phyloP scores from a whole-genome alignment of 2,113 vertebrate genomes.

The Dicerorhinus sumatrensis region DNA sequence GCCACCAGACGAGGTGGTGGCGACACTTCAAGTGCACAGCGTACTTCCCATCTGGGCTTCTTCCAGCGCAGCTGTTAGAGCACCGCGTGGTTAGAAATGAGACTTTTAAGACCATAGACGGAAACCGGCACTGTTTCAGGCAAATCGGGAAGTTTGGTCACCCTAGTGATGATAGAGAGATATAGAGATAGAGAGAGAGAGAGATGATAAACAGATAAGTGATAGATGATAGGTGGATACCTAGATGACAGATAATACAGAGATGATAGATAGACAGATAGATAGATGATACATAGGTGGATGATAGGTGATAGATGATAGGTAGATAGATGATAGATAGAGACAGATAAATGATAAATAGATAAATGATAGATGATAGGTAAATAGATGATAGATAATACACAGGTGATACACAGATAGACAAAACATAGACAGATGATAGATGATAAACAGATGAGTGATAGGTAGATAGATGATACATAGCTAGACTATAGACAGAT shows the following conservation, averaged over 20 bases:
- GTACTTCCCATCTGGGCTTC: background rate
- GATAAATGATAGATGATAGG: no score
- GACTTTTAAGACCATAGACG: background rate
- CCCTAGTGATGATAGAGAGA: background rate
- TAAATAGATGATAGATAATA: background rate
- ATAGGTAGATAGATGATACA: background rate
- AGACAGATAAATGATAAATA: no score
- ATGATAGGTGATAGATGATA: background rate
- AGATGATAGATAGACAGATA: background rate
- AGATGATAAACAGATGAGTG: no score
- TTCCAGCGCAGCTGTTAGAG: rapidly evolving
- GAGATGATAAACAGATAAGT: background rate
- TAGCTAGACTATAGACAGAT: no score
- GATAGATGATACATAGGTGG: no score
- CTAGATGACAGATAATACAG: background rate
- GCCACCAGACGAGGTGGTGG: rapidly evolving
- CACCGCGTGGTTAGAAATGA: rapidly evolving
- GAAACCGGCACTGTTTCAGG: background rate
- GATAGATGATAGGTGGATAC: background rate
- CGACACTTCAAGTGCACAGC: rapidly evolving
- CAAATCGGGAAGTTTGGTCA: background rate
- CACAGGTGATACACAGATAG: background rate
- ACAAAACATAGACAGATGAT: background rate
- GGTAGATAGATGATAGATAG: background rate
- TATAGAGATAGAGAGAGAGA: background rate